Conservation (phyloP, 2,888 invertebrate genomes). For the Crepidodera aurea region DNA sequence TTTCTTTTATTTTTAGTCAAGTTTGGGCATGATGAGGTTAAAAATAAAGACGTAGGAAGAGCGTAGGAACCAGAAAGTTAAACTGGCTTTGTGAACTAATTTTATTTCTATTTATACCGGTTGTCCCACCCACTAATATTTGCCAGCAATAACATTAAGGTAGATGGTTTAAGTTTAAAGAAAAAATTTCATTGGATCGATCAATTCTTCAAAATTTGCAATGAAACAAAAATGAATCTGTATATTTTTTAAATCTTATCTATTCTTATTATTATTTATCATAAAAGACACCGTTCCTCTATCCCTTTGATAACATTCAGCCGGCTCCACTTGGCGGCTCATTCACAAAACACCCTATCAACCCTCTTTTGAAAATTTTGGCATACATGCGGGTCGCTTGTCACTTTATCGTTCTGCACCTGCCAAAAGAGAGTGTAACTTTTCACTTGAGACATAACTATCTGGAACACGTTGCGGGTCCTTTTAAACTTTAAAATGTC, state of each 20-base stretch:
- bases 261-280: no score
- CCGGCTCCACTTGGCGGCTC: slow-evolving; percentile 12
- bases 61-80: slow-evolving; percentile 1
- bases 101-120: neutral
- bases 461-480: slow-evolving; percentile 4
- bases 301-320: no score
- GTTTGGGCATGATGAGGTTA: neutral
- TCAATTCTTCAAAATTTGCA: no score
- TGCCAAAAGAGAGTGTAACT: slow-evolving; percentile 22
- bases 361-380: slow-evolving; percentile 13
- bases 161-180: no score
- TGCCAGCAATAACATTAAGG: no score
- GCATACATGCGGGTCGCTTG: slow-evolving; percentile 23
- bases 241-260: no score
- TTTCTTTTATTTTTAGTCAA: neutral
- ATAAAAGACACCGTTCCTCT: no score
- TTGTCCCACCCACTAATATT: no score
- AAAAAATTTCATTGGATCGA: no score
- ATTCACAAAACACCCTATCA: neutral
- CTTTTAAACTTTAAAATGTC: slow-evolving; percentile 16
- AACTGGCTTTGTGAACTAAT: neutral
- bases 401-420: slow-evolving; percentile 12
- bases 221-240: no score
- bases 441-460: neutral
- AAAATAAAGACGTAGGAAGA: neutral